Evolutionary conservation across 2,888 invertebrate genomes (phyloP).

Genomic region (Perizoma flavofasciatum): DNA sequence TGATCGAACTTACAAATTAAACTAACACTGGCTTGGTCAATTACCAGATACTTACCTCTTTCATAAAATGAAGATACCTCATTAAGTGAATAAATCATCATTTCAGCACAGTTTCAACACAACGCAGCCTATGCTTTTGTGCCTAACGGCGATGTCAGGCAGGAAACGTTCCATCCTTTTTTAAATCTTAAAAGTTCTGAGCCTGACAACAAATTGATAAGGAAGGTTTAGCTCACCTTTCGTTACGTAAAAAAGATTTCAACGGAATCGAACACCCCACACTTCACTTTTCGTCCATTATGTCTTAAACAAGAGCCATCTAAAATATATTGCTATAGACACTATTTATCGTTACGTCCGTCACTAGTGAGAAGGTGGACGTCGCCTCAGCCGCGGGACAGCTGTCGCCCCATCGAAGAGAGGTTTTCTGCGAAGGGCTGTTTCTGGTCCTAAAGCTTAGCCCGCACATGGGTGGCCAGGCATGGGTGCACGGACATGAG

Average conservation of each 20-base stretch:
- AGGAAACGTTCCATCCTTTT: no score
- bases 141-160: no score
- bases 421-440: constrained; percentile 98
- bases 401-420: constrained; percentile 98
- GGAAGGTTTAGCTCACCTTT: constrained; percentile 37
- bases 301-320: constrained; percentile 51
- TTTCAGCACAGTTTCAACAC: no score
- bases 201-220: no score
- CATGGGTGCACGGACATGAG: constrained; percentile 57
- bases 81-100: no score
- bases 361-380: constrained; percentile 34
- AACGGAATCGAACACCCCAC: constrained; percentile 20
- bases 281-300: constrained; percentile 39
- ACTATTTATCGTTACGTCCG: constrained; percentile 28
- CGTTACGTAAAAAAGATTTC: constrained; percentile 22
- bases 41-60: no score
- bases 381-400: constrained; percentile 70
- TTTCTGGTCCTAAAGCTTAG: constrained; percentile 98
- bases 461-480: constrained; percentile 91
- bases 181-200: no score
- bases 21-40: no score
- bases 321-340: constrained; percentile 50
- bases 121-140: no score
- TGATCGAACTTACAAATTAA: no score
- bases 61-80: no score